Conservation (phyloP, 30 jellyfish, hydroid and myxozoan genomes). For the Aurelia aurita complex sp. Pacific region DNA sequence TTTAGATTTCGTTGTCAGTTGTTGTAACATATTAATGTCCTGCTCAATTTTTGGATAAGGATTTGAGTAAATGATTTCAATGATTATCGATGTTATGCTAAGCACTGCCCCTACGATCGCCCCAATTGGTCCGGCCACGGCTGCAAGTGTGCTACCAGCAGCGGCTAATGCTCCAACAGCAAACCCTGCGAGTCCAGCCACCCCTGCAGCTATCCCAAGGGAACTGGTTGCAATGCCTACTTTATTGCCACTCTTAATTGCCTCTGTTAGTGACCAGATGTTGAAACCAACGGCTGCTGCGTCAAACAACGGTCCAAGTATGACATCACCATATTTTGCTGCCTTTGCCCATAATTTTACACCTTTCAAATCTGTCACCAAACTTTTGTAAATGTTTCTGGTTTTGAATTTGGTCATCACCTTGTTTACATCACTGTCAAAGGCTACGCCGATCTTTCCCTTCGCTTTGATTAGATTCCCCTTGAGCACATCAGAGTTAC, state of each 20-base stretch:
- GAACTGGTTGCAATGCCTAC: constrained; percentile 19
- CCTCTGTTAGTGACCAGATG: constrained; percentile 35
- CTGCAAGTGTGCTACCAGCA: constrained; percentile 51
- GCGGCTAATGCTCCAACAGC: constrained; percentile 50
- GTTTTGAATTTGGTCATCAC: constrained; percentile 26
- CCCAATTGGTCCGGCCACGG: constrained; percentile 49
- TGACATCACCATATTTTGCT: constrained; percentile 21
- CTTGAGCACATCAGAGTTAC: constrained; percentile 14
- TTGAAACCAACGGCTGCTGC: constrained; percentile 37
- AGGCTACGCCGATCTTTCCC: constrained; percentile 21
- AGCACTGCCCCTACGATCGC: constrained; percentile 33
- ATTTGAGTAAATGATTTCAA: constrained; percentile 26
- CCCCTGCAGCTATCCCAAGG: constrained; percentile 33
- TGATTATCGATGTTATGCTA: constrained; percentile 18
- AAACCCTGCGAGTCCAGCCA: constrained; percentile 23
- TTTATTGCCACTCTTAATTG: constrained; percentile 11
- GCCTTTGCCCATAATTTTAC: constrained; percentile 36
- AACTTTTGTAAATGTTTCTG: constrained; percentile 17
- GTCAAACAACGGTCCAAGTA: constrained; percentile 30
- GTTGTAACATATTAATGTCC: constrained; percentile 3
- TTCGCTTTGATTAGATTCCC: constrained; percentile 19
- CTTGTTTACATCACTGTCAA: constrained; percentile 9
- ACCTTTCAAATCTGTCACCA: constrained; percentile 37
- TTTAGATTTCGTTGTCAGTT: constrained; percentile 27
- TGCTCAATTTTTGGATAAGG: constrained; percentile 25